Conservation (phyloP, 1,140 invertebrate species). For the Scaptodrosophila lebanonensis region DNA sequence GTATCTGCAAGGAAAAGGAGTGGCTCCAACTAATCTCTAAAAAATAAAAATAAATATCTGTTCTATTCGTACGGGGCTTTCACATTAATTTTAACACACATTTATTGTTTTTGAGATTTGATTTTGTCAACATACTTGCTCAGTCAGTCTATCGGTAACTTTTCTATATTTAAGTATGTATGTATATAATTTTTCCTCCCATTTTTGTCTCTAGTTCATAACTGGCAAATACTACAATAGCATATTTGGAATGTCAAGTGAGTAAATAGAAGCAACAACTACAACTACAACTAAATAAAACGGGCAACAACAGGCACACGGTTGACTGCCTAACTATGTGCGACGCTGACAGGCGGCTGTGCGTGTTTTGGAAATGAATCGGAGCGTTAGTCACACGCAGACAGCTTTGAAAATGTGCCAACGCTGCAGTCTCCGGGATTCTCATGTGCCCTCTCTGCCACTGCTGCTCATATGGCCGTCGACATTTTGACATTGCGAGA, state of each 20-base stretch:
- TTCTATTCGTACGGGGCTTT: no score
- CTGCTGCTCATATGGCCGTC: neutral
- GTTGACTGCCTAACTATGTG: slow-evolving; percentile 33
- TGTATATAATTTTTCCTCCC: neutral
- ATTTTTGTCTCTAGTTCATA: slow-evolving; percentile 18
- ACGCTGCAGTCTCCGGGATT: slow-evolving; percentile 28
- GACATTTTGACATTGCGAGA: slow-evolving; percentile 17
- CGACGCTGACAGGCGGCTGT: slow-evolving; percentile 20
- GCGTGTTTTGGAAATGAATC: slow-evolving; percentile 65
- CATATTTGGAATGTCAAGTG: slow-evolving; percentile 59
- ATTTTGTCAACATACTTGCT: no score
- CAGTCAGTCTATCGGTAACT: no score
- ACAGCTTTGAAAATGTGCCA: slow-evolving; percentile 22
- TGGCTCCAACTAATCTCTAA: no score
- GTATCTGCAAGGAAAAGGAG: no score
- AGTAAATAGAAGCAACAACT: slow-evolving; percentile 45
- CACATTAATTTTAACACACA: no score
- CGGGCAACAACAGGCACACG: slow-evolving; percentile 4
- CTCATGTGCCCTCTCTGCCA: slow-evolving; percentile 10
- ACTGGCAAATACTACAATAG: slow-evolving; percentile 19
- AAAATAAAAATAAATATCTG: no score
- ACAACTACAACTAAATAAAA: slow-evolving; percentile 12
- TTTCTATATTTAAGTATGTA: neutral
- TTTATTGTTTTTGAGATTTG: no score
- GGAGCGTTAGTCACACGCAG: slow-evolving; percentile 32